Percentiles rank a stretch among this genome's conserved stretches.
These are phyloP conservation scores for Amphipyra tragopoginis DNA, from an alignment of 2,888 invertebrate genomes.

Conservation along the genomic window DNA sequence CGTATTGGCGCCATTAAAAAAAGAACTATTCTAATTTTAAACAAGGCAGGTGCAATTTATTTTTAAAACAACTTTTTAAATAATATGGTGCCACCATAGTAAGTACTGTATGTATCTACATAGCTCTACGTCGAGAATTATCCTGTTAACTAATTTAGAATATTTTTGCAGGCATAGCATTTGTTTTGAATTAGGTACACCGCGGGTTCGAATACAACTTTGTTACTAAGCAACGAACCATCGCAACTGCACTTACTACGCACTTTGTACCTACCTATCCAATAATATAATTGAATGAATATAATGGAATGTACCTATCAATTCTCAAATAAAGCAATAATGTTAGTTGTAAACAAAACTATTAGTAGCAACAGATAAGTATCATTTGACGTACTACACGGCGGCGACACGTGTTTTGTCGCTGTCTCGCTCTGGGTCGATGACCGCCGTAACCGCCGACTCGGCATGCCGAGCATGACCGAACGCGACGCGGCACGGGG, in stretches of 20 bases:
- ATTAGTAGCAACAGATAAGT: conserved; percentile 12
- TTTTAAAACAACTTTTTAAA: not conserved
- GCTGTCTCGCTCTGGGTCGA: conserved; percentile 47
- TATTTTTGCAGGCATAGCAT: no score
- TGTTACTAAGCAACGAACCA: no score
- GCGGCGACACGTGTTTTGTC: conserved; percentile 13
- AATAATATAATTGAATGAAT: no score
- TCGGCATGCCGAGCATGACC: conserved; percentile 49
- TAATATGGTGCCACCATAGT: no score
- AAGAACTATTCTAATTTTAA: not conserved
- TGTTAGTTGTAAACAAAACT: conserved; percentile 5
- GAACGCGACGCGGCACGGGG: conserved; percentile 46
- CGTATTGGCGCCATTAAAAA: not conserved
- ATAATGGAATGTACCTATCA: no score
- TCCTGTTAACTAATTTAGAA: no score
- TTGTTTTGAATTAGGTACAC: no score
- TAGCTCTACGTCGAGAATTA: no score
- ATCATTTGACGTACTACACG: conserved; percentile 3
- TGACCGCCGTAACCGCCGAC: conserved; percentile 48
- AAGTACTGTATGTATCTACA: no score
- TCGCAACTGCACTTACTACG: no score
- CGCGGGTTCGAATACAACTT: no score
- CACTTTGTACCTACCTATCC: no score
- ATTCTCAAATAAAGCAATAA: not conserved
- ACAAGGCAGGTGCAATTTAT: not conserved